Base-by-base conservation (phyloP, 1,140 invertebrate species). In the Leptonema lineaticorne region DNA sequence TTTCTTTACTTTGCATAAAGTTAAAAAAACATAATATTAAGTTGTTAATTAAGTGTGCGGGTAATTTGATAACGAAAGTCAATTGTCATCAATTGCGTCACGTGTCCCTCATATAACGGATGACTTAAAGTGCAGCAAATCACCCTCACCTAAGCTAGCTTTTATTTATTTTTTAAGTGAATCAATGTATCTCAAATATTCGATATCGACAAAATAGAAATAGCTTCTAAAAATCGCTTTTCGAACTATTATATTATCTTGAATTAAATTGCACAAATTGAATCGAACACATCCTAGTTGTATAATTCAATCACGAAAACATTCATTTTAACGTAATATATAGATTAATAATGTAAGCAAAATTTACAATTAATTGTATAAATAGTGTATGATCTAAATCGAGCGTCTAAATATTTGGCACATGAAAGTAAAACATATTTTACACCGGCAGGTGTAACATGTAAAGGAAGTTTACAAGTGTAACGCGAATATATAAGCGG, bases 51-150 rank as follows among this genome's bases (percentile, higher is more conserved):
- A 45, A 33, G 3, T 16, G 30, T 62, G 59, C 29, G 59, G 59
- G 59, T 11, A 5, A 62, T 27, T 16, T 1, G 22, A 45, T 27
- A 62, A 62, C 30, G 37, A 22, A 37, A 62, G 37, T 45, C 59
- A 45, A 37, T 41, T 45, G 30, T 1, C 7, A 20, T 22, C 28
- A 59, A 37, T 37, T 33, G 22, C 59, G 30, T 45, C 59, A 45
- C 59, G 59, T 45, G 59, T 45, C 59, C 59, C 59, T 33, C 22
- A 62, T 60, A 26, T 7, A 16, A 37, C 29, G 29, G 27, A 27
- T 24, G 33, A 62, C 27, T 20, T 41, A 41, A 41, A 41, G 9
- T 41, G 37, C 11, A 14, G 37, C 37, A 16, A 41, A 41, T 41
- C 37, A 41, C 37, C 37, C 37, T n/a, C 37, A 41, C 37, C 37